Conservation (phyloP, 2,797 vertebrate species). For the Sebastes nivosus region DNA sequence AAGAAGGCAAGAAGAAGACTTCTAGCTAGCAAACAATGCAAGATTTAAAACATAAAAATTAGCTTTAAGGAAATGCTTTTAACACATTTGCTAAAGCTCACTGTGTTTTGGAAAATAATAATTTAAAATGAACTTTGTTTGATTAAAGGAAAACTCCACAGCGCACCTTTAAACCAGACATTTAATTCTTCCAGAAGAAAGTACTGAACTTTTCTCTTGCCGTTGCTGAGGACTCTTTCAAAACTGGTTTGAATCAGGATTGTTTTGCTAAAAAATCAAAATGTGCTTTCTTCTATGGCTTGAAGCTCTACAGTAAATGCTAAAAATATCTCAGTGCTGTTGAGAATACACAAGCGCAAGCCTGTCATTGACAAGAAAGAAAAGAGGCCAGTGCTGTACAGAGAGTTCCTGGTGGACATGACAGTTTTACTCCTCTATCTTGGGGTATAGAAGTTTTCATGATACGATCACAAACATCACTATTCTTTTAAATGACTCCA, state of each 20-base stretch:
- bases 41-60: not conserved
- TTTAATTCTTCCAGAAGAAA: not conserved
- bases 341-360: not conserved
- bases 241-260: not conserved
- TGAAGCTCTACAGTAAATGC: not conserved
- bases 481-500: conserved; percentile 6
- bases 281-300: not conserved
- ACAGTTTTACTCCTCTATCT: not conserved
- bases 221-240: not conserved
- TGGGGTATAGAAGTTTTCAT: not conserved
- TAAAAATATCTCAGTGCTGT: not conserved
- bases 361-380: not conserved
- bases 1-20: not conserved
- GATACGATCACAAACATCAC: conserved; percentile 2
- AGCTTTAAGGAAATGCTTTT: not conserved
- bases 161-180: not conserved
- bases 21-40: not conserved
- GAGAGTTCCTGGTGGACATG: not conserved
- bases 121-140: not conserved
- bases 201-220: not conserved
- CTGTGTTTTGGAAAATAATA: not conserved
- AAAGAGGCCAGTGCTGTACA: not conserved
- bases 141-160: not conserved
- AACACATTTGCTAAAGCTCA: not conserved
- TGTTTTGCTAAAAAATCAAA: not conserved